A percentile compares a stretch with the other conserved stretches of the same genome.
phyloP scores from a whole-genome alignment of 1,140 invertebrate genomes.

The Dreissena rostriformis region DNA sequence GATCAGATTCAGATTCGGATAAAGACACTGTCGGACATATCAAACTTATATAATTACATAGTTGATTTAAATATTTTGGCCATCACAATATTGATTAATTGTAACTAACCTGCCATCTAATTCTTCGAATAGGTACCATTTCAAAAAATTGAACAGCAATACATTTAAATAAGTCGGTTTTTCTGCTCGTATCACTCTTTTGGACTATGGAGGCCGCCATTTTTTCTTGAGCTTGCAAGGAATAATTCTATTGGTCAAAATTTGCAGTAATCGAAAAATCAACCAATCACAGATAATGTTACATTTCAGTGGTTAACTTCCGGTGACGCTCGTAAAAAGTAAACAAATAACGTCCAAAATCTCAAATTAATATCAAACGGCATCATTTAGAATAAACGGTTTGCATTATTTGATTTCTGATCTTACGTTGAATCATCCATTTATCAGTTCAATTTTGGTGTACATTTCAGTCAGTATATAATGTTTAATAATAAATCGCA shows the following conservation, averaged over 20 bases:
- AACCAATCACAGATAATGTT: slow-evolving; percentile 22
- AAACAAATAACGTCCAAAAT: not conserved
- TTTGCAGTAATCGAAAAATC: not conserved
- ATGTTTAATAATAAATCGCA: no score
- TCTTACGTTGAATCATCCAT: no score
- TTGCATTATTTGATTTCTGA: no score
- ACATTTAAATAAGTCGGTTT: slow-evolving; percentile 1
- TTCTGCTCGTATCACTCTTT: not conserved
- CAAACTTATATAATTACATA: no score
- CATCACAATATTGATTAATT: no score
- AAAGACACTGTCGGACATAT: no score
- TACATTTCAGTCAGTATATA: no score
- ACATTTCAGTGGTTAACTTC: slow-evolving; percentile 7
- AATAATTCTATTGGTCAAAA: slow-evolving; percentile 1
- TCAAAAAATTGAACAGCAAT: slow-evolving; percentile 50
- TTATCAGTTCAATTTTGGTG: no score
- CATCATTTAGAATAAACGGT: no score
- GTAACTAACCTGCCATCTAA: slow-evolving; percentile 41
- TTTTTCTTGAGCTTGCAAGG: not conserved
- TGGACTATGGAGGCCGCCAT: slow-evolving; percentile 22
- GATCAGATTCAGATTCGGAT: no score
- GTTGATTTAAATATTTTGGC: no score
- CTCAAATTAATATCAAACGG: no score
- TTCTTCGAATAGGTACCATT: slow-evolving; percentile 54
- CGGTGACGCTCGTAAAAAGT: slow-evolving; percentile 44